phyloP scores from a whole-genome alignment of 2,797 vertebrate genomes.

The Melanotaenia maccullochi region DNA sequence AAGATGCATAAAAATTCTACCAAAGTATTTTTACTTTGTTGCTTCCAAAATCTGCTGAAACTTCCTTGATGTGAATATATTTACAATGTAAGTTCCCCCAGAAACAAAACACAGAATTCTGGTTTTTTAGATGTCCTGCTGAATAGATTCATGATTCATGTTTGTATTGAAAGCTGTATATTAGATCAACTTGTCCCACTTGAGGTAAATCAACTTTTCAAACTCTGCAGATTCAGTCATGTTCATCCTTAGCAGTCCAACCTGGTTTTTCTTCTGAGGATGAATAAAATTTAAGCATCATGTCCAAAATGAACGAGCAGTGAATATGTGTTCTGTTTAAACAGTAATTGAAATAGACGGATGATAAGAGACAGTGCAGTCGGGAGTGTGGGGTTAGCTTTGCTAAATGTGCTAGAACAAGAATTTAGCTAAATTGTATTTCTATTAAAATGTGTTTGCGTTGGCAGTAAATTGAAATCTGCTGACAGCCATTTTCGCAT shows the following conservation, averaged over 20 bases:
- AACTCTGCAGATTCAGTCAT: background rate
- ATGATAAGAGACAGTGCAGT: background rate
- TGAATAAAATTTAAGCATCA: background rate
- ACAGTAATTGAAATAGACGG: background rate
- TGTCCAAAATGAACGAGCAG: background rate
- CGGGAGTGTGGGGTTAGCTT: background rate
- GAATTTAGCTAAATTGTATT: background rate
- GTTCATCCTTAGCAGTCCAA: background rate
- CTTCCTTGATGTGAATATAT: too few species aligned
- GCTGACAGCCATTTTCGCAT: background rate
- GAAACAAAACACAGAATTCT: background rate
- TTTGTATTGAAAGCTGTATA: background rate
- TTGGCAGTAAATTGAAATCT: background rate
- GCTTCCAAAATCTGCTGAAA: too few species aligned
- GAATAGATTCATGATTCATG: background rate
- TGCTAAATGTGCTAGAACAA: constrained; percentile 5
- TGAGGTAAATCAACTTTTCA: background rate
- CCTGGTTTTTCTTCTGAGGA: background rate
- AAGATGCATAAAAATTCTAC: too few species aligned
- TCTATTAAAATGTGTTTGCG: background rate
- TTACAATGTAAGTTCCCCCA: background rate
- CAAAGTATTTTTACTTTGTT: too few species aligned
- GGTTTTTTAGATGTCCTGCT: background rate
- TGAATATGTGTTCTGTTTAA: background rate
- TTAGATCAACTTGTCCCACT: background rate